Conservation (phyloP, 1,140 invertebrate genomes). For the Sinella curviseta region DNA sequence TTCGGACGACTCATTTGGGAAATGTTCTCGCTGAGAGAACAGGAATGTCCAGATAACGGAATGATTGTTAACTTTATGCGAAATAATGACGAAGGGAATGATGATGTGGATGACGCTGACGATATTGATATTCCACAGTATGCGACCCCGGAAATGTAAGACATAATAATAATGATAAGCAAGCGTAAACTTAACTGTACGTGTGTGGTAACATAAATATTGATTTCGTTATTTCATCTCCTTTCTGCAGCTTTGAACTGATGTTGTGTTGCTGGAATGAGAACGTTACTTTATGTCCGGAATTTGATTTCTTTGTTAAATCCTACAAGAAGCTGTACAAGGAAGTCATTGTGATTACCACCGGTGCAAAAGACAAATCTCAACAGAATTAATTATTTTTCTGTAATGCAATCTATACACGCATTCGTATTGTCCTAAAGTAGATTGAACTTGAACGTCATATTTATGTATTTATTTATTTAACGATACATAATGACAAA, state of each 20-base stretch:
- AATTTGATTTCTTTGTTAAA: slow-evolving; percentile 1
- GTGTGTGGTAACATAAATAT: too few relatives aligned
- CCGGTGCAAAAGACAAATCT: too few relatives aligned
- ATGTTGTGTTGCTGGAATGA: slow-evolving; percentile 10
- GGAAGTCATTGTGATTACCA: background rate
- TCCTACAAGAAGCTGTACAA: background rate
- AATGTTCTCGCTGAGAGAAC: background rate
- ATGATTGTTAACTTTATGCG: background rate
- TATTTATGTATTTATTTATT: too few relatives aligned
- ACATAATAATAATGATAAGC: too few relatives aligned
- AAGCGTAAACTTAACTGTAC: too few relatives aligned
- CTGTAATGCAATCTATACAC: too few relatives aligned
- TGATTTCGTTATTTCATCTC: background rate
- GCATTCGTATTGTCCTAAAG: too few relatives aligned
- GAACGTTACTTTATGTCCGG: background rate
- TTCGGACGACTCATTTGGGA: background rate
- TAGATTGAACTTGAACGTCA: too few relatives aligned
- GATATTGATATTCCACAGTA: background rate
- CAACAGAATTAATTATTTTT: too few relatives aligned
- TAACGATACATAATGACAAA: too few relatives aligned
- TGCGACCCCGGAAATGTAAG: background rate
- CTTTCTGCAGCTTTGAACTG: background rate
- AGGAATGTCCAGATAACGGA: background rate
- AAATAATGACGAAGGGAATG: background rate
- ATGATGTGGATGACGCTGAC: background rate